Conservation (phyloP, 2,113 vertebrate genomes). For the Cygnus atratus region DNA sequence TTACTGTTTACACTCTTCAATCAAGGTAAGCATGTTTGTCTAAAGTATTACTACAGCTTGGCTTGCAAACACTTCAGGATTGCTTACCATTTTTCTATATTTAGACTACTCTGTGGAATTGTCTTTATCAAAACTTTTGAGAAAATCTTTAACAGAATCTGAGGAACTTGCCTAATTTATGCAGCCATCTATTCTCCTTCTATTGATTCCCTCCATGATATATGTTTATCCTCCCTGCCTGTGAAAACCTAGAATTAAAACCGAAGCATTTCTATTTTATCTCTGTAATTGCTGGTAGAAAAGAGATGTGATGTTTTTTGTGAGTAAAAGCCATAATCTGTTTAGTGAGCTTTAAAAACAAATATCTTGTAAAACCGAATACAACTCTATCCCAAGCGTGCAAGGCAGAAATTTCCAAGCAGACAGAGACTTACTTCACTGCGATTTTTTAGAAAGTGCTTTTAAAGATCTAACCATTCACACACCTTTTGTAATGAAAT, state of each 20-base stretch:
- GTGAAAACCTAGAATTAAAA: constrained; percentile 47
- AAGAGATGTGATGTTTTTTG: neutral
- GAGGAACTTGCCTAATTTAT: constrained; percentile 35
- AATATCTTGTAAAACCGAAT: neutral
- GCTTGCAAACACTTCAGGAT: constrained; percentile 2
- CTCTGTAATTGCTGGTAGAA: neutral
- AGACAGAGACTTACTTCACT: neutral
- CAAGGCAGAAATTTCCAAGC: neutral
- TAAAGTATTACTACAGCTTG: constrained; percentile 37
- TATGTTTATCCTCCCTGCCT: neutral
- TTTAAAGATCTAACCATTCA: neutral
- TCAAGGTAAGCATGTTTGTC: constrained; percentile 48
- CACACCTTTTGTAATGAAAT: neutral
- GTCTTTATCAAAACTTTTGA: constrained; percentile 37
- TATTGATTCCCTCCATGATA: neutral
- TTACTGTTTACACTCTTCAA: constrained; percentile 9
- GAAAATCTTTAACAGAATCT: constrained; percentile 44
- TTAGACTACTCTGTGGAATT: neutral
- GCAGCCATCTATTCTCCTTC: neutral
- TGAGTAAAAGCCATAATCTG: neutral
- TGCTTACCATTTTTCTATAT: constrained; percentile 5
- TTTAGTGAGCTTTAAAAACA: constrained; percentile 3
- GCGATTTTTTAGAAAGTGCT: neutral
- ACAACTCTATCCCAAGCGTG: neutral
- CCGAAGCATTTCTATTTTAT: neutral